Evolutionary conservation across 2,113 vertebrate genomes (phyloP), one percentile per base, ranked within the genome.

Genomic region (Dasyprocta punctata): DNA sequence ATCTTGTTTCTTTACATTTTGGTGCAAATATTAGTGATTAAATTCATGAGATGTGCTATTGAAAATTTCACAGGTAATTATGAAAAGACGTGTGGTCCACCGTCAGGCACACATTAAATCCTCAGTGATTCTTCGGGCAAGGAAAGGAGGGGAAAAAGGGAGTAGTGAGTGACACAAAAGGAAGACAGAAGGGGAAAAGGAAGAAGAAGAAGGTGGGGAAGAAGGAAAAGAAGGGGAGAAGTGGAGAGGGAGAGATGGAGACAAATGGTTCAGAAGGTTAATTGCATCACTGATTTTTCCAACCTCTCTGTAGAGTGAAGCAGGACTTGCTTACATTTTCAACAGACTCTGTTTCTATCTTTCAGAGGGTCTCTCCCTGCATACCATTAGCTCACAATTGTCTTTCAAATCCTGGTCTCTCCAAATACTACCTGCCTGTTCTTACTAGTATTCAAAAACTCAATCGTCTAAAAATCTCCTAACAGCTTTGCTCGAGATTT

Each of bases 401-500:
- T n/a, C n/a, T n/a, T n/a, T n/a, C n/a, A n/a, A n/a, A n/a, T n/a
- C n/a, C n/a, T n/a, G n/a, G n/a, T n/a, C n/a, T n/a, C n/a, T n/a
- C n/a, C n/a, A n/a, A n/a, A n/a, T n/a, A n/a, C n/a, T n/a, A n/a
- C n/a, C n/a, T n/a, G n/a, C n/a, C n/a, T n/a, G n/a, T n/a, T n/a
- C n/a, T n/a, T n/a, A n/a, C n/a, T n/a, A n/a, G n/a, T n/a, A n/a
- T n/a, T n/a, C n/a, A n/a, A n/a, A n/a, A n/a, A n/a, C n/a, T n/a
- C n/a, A n/a, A n/a, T n/a, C n/a, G n/a, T n/a, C n/a, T n/a, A n/a
- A 24, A 95, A 77, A 89, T n/a, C 47, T 83, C 38, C 3, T 38
- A 96, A 81, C 19, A 86, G n/a, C 84, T 97, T 78, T 86, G 65
- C 75, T 92, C 22, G 60, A 91, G 86, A 81, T 94, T 89, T 80